Evolutionary conservation across 2,888 invertebrate genomes (phyloP).

Genomic region (Germaria angustata): DNA sequence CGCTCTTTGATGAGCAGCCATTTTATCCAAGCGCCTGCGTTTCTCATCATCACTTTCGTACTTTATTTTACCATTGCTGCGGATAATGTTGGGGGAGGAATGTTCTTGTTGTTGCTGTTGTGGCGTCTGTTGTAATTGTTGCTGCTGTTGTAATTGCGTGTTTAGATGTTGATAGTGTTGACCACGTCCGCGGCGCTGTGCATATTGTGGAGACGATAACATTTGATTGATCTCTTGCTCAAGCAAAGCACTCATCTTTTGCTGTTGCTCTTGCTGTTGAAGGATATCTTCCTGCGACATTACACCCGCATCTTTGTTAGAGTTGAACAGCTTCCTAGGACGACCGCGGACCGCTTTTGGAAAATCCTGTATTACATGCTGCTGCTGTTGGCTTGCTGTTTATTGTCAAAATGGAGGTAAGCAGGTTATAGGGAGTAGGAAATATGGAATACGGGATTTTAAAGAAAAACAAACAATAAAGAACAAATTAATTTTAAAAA

Average conservation of each 20-base stretch:
- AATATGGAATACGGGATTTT: constrained; percentile 16
- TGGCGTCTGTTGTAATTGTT: not conserved
- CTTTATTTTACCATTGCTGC: constrained; percentile 76
- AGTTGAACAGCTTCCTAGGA: constrained; percentile 75
- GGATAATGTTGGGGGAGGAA: constrained; percentile 72
- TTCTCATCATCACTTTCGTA: constrained; percentile 79
- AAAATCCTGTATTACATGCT: constrained; percentile 77
- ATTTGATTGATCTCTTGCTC: constrained; percentile 80
- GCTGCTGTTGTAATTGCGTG: constrained; percentile 62
- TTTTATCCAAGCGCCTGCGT: constrained; percentile 77
- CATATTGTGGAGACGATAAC: constrained; percentile 72
- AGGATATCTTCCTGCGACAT: constrained; percentile 64
- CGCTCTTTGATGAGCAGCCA: constrained; percentile 79
- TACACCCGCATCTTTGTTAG: constrained; percentile 52
- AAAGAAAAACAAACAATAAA: constrained; percentile 56
- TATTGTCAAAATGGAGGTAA: not conserved
- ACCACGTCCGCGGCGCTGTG: constrained; percentile 77
- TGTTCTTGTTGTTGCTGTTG: constrained; percentile 67
- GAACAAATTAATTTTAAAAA: constrained; percentile 51
- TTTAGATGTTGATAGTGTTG: constrained; percentile 71
- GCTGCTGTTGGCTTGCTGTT: constrained; percentile 69
- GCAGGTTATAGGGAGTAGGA: constrained; percentile 2
- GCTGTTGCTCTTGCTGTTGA: constrained; percentile 72
- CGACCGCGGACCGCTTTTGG: constrained; percentile 79
- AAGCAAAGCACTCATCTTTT: constrained; percentile 77